Evolutionary conservation across 2,888 invertebrate genomes (phyloP), one percentile per base, ranked within the genome.

Genomic region (Ceratothoa steindachneri): DNA sequence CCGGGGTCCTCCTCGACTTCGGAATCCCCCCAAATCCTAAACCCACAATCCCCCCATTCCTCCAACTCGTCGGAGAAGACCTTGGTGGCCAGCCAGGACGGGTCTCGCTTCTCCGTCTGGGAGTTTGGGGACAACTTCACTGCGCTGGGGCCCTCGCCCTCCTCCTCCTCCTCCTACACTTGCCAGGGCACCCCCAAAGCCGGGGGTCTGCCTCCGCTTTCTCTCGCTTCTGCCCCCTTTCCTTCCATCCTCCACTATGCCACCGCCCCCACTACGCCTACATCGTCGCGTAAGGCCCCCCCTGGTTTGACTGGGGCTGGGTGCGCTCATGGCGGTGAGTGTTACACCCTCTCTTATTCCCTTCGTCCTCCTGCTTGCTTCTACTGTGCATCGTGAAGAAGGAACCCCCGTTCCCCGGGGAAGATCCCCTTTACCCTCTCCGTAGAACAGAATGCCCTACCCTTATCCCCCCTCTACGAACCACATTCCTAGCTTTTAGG

Each of bases 121-220:
- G 78, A 78, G 73, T 78, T 78, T 75, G 78, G 75, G 73, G 78
- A 78, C 75, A 78, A 78, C 75, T 78, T 78, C 71, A 41, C 72
- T 65, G 78, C 78, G 30, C 74, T 78, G 66, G 78, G 78, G 69
- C 78, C 76, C 71, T 31, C 73, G 67, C 68, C 73, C 67, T 70
- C 73, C 70, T 68, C 64, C 70, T 60, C 60, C 27, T 31, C 73
- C 70, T 69, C 73, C 67, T 70, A 69, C 70, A 70, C 64, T 70
- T 60, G 22, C 27, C 60, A 60, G 27, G 60, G 60, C 19, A 24
- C 60, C 24, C 19, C 24, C 24, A 60, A 60, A 60, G 19, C 60
- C 12, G 60, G 22, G 27, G 24, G 70, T 73, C 52, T 73, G 67
- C 70, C 73, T 70, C 76, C 76, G 69, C 73, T 60, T 24, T 51